Conservation (phyloP, 1,140 invertebrate species). For the Globodera ellingtonae region DNA sequence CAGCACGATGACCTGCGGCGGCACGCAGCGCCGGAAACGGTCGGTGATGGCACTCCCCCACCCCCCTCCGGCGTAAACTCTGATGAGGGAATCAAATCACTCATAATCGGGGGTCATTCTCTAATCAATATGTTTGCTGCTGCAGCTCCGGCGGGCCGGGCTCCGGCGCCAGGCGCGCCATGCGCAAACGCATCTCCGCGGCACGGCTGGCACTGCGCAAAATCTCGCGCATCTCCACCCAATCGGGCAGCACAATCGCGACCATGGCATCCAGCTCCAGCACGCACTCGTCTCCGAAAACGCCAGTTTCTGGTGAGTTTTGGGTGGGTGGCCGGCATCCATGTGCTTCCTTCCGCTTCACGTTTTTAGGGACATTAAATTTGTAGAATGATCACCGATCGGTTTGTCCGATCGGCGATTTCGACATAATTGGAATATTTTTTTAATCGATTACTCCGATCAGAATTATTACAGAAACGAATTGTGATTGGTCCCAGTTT, state of each 20-base stretch:
- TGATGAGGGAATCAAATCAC: slow-evolving; percentile 11
- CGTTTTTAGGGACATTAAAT: no score
- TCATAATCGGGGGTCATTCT: not conserved
- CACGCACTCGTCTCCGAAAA: not conserved
- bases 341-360: no score
- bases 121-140: not conserved
- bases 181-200: slow-evolving; percentile 47
- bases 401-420: no score
- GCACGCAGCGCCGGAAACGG: slow-evolving; percentile 1
- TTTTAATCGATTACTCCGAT: no score
- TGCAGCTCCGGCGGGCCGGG: slow-evolving; percentile 11
- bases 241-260: not conserved
- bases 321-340: no score
- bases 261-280: not conserved
- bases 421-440: no score
- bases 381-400: no score
- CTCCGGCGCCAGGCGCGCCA: slow-evolving; percentile 43
- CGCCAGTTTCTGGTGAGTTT: slow-evolving; percentile 3
- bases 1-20: slow-evolving; percentile 4
- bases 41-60: not conserved
- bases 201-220: slow-evolving; percentile 52
- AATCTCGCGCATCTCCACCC: slow-evolving; percentile 36
- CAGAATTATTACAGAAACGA: no score
- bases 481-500: no score
- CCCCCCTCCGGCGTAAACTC: not conserved